Percentiles rank a stretch among this genome's conserved stretches.
Evolutionary conservation across 2,888 invertebrate genomes (phyloP).

Genomic region (Tuta absoluta): DNA sequence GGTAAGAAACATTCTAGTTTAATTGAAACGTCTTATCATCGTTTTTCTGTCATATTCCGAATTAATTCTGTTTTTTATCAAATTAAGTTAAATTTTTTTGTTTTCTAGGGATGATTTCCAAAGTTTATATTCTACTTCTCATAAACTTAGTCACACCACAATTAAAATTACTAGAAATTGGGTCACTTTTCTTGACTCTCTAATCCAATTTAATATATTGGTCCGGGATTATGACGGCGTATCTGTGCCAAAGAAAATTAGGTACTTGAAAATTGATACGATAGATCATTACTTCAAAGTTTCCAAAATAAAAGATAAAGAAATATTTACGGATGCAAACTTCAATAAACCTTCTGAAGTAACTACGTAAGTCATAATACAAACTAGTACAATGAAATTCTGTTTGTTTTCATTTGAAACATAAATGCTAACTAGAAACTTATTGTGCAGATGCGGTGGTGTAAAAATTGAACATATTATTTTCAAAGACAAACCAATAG

Average conservation of each 20-base stretch:
- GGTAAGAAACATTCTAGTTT: too few species aligned
- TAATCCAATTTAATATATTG: slow-evolving; percentile 17
- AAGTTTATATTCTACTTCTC: background rate
- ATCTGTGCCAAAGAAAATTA: slow-evolving; percentile 7
- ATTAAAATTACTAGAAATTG: slow-evolving; percentile 1
- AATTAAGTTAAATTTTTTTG: background rate
- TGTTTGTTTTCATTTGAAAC: background rate
- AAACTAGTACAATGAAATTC: background rate
- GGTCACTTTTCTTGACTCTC: slow-evolving; percentile 8
- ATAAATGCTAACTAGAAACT: background rate
- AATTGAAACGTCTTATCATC: too few species aligned
- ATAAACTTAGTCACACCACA: background rate
- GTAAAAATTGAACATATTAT: background rate
- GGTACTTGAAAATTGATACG: background rate
- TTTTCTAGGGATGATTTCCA: slow-evolving; percentile 17
- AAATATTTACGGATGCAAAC: background rate
- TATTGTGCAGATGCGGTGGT: slow-evolving; percentile 2
- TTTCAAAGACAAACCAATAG: background rate
- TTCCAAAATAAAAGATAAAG: background rate
- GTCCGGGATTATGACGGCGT: background rate
- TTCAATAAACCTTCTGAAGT: background rate
- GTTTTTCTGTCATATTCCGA: too few species aligned
- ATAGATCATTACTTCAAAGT: background rate
- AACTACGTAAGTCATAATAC: slow-evolving; percentile 10
- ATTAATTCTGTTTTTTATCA: too few species aligned